Percentiles rank a stretch among this genome's conserved stretches.
Evolutionary conservation across 1,140 invertebrate genomes (phyloP).

Genomic region (Zaprionus ornatus): DNA sequence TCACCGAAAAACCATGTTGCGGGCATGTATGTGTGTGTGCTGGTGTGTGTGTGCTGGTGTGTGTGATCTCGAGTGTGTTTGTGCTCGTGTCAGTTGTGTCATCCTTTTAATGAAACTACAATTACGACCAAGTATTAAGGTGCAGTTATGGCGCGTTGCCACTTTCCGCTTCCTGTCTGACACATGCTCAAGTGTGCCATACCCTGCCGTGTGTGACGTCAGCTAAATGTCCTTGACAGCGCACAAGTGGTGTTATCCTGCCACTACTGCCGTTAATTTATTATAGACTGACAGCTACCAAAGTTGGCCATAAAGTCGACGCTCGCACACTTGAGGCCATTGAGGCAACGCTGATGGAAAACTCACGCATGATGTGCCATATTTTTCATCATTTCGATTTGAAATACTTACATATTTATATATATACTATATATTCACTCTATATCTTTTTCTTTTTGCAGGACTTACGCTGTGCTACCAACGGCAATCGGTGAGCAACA

Average conservation of each 20-base stretch:
- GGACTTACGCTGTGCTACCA: constrained; percentile 80
- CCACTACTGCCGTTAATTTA: constrained; percentile 14
- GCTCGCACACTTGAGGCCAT: constrained; percentile 4
- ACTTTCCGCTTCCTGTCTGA: constrained; percentile 38
- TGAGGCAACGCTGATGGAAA: constrained; percentile 13
- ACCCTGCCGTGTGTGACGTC: neutral
- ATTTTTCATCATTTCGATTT: constrained; percentile 17
- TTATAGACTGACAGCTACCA: constrained; percentile 4
- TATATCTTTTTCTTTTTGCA: constrained; percentile 46
- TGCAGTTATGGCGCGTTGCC: constrained; percentile 52
- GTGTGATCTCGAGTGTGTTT: neutral
- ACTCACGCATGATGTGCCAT: constrained; percentile 20
- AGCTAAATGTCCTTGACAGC: constrained; percentile 21
- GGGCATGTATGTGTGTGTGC: neutral
- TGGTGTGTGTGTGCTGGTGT: neutral
- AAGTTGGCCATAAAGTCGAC: constrained; percentile 2
- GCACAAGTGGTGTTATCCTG: constrained; percentile 1
- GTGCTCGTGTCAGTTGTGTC: constrained; percentile 48
- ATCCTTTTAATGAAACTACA: constrained; percentile 65
- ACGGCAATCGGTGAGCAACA: constrained; percentile 72
- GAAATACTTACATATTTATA: constrained; percentile 2
- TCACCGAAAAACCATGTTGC: constrained; percentile 9
- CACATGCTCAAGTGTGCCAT: constrained; percentile 4
- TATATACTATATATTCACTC: constrained; percentile 1
- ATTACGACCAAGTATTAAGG: constrained; percentile 48